Evolutionary conservation across 2,888 invertebrate genomes (phyloP).

Genomic region (Netelia melanura): DNA sequence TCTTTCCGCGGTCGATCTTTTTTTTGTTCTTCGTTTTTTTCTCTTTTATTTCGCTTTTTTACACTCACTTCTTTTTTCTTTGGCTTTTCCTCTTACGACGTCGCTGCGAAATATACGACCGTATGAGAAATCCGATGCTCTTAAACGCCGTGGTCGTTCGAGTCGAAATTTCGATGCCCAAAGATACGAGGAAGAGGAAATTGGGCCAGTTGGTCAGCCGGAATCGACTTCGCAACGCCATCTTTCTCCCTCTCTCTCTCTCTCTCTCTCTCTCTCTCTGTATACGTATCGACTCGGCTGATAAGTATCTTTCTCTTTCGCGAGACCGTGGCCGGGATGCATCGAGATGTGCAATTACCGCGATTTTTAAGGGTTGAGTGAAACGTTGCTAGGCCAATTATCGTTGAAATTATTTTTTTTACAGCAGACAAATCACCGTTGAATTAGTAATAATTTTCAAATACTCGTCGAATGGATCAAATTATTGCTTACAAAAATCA

Average conservation of each 20-base stretch:
- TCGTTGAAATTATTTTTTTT: not conserved
- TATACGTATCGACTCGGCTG: not conserved
- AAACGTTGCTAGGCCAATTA: not conserved
- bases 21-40: not conserved
- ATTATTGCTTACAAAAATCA: too few relatives aligned
- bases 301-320: conserved; percentile 16
- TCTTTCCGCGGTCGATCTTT: not conserved
- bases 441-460: not conserved
- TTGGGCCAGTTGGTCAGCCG: conserved; percentile 70
- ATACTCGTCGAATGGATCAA: not conserved
- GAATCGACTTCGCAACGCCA: conserved; percentile 41
- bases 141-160: not conserved
- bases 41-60: not conserved
- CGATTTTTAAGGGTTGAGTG: not conserved
- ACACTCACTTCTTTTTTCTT: not conserved
- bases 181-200: conserved; percentile 60
- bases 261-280: conserved; percentile 40
- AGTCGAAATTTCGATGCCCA: conserved; percentile 36
- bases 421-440: too few relatives aligned
- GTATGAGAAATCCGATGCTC: not conserved
- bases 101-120: too few relatives aligned
- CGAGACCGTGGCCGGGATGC: not conserved
- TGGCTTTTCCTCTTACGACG: not conserved
- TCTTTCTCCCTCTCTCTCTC: not conserved
- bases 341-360: conserved; percentile 1